Conservation (phyloP, 2,797 vertebrate species). For the Eupleurogrammus muticus region DNA sequence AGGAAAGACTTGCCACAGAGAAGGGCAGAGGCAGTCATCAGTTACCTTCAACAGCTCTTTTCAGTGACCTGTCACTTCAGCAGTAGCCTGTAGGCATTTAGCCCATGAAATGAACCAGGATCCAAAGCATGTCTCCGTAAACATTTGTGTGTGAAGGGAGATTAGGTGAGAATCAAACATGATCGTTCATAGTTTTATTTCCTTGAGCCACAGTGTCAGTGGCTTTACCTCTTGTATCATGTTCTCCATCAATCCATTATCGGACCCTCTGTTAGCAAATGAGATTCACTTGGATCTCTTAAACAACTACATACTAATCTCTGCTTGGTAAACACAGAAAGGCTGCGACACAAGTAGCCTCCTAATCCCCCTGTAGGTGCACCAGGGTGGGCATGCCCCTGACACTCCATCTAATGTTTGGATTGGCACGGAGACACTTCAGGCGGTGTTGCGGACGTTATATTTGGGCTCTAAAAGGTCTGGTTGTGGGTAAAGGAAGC, state of each 20-base stretch:
- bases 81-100: constrained; percentile 14
- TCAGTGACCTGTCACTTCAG: constrained; percentile 42
- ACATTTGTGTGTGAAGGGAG: constrained; percentile 38
- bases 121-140: constrained; percentile 18
- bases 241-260: constrained; percentile 60
- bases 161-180: constrained; percentile 53
- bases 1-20: constrained; percentile 25
- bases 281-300: constrained; percentile 72
- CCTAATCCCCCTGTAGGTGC: constrained; percentile 70
- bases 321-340: constrained; percentile 71
- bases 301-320: constrained; percentile 75
- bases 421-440: constrained; percentile 41
- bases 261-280: constrained; percentile 68
- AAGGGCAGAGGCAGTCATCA: constrained; percentile 36
- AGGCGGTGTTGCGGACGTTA: constrained; percentile 29
- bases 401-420: constrained; percentile 46
- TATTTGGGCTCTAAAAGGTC: constrained; percentile 77
- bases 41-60: constrained; percentile 35
- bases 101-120: constrained; percentile 7
- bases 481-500: constrained; percentile 84
- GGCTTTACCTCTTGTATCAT: constrained; percentile 58
- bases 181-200: constrained; percentile 46
- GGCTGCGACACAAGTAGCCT: constrained; percentile 74
- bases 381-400: constrained; percentile 45
- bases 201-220: constrained; percentile 41